Conservation (phyloP, 1,140 invertebrate genomes). For the Heterodera schachtii region DNA sequence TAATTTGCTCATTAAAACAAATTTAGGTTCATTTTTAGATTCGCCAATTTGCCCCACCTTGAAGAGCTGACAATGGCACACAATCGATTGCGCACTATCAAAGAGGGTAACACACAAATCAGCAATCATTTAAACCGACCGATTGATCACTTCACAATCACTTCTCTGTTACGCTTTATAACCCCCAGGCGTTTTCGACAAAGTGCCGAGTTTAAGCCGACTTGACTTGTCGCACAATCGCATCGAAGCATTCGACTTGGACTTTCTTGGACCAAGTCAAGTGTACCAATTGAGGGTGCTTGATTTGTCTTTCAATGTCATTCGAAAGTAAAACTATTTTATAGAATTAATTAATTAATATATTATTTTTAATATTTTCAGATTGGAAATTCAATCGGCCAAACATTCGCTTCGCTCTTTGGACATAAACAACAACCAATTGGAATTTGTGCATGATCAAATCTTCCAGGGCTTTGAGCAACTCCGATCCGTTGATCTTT, state of each 20-base stretch:
- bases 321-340: conserved; percentile 38
- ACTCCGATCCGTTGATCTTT: conserved; percentile 38
- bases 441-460: conserved; percentile 45
- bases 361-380: conserved; percentile 12
- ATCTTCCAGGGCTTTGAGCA: conserved; percentile 40
- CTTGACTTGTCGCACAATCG: conserved; percentile 41
- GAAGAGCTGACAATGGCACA: conserved; percentile 35
- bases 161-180: no score
- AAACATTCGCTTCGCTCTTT: conserved; percentile 40
- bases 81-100: conserved; percentile 36
- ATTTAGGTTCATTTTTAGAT: not conserved
- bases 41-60: conserved; percentile 36
- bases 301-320: conserved; percentile 45
- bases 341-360: not conserved
- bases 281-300: conserved; percentile 23
- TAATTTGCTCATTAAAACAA: conserved; percentile 2
- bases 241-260: conserved; percentile 40
- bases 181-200: conserved; percentile 27
- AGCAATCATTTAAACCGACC: no score
- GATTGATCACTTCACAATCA: no score
- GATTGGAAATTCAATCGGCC: conserved; percentile 38
- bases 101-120: conserved; percentile 8
- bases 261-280: conserved; percentile 33
- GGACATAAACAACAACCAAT: conserved; percentile 37
- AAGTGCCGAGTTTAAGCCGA: conserved; percentile 28